Percentiles rank a stretch among this genome's conserved stretches.
Evolutionary conservation across 37 sponge, comb jelly and placozoan genomes (phyloP).

Genomic region (Tethya wilhelma): DNA sequence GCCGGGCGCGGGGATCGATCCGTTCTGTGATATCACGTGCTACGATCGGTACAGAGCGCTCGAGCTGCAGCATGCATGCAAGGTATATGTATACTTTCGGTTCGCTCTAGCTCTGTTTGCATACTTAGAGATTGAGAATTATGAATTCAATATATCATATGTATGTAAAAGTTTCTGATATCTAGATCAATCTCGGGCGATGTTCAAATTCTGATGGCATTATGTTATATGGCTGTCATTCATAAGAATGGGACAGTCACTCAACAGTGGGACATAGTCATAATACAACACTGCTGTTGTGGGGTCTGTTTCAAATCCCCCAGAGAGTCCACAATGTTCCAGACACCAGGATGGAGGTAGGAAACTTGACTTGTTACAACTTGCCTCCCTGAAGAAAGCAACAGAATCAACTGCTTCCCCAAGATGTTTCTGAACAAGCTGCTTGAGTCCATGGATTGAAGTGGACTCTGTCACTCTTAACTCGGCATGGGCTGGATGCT

Average conservation of each 20-base stretch:
- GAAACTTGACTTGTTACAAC: constrained; percentile 25
- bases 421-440: constrained; percentile 32
- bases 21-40: too few relatives aligned
- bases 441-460: constrained; percentile 45
- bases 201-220: too few relatives aligned
- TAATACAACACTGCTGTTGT: constrained; percentile 42
- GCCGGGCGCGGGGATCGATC: too few relatives aligned
- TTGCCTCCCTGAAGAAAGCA: constrained; percentile 56
- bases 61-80: too few relatives aligned
- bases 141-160: too few relatives aligned
- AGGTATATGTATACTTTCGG: too few relatives aligned
- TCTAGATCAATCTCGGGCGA: too few relatives aligned
- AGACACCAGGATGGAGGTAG: constrained; percentile 56
- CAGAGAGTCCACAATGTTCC: constrained; percentile 53
- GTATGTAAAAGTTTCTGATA: too few relatives aligned
- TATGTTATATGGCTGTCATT: constrained; percentile 47
- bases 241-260: constrained; percentile 73
- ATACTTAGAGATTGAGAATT: too few relatives aligned
- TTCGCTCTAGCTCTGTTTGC: too few relatives aligned
- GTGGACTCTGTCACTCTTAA: constrained; percentile 34
- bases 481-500: constrained; percentile 55
- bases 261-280: constrained; percentile 52
- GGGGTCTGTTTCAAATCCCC: constrained; percentile 34
- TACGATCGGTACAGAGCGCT: too few relatives aligned
- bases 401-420: constrained; percentile 16